phyloP scores from a whole-genome alignment of 2,888 invertebrate genomes.

The Tetrapedia diversipes region DNA sequence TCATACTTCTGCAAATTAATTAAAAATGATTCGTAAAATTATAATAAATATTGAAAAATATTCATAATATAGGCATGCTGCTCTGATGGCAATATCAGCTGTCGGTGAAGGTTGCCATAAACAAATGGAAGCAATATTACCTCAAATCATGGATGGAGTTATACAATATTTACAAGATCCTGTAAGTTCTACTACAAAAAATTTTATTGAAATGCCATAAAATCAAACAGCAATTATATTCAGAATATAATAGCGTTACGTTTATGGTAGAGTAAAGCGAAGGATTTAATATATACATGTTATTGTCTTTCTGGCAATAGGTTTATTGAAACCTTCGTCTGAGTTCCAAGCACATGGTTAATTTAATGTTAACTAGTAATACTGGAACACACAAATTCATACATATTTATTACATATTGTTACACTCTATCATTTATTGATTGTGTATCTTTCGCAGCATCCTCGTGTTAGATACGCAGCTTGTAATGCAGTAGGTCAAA shows the following conservation, averaged over 20 bases:
- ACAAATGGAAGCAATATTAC: constrained; percentile 98
- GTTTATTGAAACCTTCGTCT: constrained; percentile 58
- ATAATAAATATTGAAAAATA: neutral
- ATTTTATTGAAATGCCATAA: constrained; percentile 63
- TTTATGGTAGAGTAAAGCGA: constrained; percentile 76
- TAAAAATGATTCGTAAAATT: neutral
- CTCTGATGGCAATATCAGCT: constrained; percentile 98
- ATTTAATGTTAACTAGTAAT: too few relatives aligned
- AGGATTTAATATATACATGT: constrained; percentile 50
- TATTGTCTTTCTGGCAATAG: constrained; percentile 74
- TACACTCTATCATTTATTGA: constrained; percentile 8
- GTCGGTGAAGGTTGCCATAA: constrained; percentile 99
- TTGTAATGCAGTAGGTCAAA: constrained; percentile 99
- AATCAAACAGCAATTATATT: constrained; percentile 76
- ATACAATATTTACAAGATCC: constrained; percentile 93
- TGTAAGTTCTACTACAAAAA: constrained; percentile 84
- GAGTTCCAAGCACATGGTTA: too few relatives aligned
- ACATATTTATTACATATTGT: neutral
- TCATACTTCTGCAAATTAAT: constrained; percentile 17
- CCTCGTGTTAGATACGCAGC: constrained; percentile 97
- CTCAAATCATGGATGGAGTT: constrained; percentile 95
- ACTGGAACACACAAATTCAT: constrained; percentile 64
- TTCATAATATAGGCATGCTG: constrained; percentile 90
- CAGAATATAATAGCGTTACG: constrained; percentile 74
- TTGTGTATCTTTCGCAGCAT: constrained; percentile 85